Conservation (phyloP, 2,888 invertebrate species). For the Chorisops tibialis region DNA sequence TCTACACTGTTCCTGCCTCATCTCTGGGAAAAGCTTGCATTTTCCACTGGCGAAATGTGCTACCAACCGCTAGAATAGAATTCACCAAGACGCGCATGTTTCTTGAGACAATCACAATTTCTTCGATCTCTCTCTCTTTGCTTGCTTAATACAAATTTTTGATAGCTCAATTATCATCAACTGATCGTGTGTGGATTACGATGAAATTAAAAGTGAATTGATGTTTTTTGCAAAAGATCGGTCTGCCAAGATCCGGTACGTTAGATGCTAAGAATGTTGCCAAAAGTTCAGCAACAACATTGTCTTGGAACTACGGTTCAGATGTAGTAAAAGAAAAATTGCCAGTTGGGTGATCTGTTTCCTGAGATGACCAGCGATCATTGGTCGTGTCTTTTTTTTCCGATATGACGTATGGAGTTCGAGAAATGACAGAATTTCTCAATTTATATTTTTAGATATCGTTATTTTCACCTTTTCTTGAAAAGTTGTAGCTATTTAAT, state of each 20-base stretch:
- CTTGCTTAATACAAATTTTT: not conserved
- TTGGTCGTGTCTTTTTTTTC: too few relatives aligned
- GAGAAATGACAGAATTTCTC: too few relatives aligned
- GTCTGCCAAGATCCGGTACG: conserved; percentile 6
- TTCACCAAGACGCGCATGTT: not conserved
- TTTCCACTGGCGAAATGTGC: conserved; percentile 11
- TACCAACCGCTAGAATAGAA: conserved; percentile 10
- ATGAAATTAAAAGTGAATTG: conserved; percentile 13
- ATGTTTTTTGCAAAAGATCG: not conserved
- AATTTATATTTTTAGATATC: too few relatives aligned
- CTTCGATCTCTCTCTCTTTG: conserved; percentile 13
- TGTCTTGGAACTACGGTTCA: too few relatives aligned
- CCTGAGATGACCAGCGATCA: too few relatives aligned
- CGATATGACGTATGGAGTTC: too few relatives aligned
- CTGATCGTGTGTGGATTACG: not conserved
- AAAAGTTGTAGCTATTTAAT: too few relatives aligned
- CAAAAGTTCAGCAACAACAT: conserved; percentile 8
- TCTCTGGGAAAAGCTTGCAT: conserved; percentile 10
- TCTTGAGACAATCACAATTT: not conserved
- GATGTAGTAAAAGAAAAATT: too few relatives aligned
- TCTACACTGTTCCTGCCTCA: conserved; percentile 18
- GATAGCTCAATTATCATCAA: not conserved
- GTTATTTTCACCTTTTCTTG: too few relatives aligned
- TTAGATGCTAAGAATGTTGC: not conserved
- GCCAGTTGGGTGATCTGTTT: too few relatives aligned